phyloP scores from a whole-genome alignment of 2,797 vertebrate species.

The Rhinella marina region DNA sequence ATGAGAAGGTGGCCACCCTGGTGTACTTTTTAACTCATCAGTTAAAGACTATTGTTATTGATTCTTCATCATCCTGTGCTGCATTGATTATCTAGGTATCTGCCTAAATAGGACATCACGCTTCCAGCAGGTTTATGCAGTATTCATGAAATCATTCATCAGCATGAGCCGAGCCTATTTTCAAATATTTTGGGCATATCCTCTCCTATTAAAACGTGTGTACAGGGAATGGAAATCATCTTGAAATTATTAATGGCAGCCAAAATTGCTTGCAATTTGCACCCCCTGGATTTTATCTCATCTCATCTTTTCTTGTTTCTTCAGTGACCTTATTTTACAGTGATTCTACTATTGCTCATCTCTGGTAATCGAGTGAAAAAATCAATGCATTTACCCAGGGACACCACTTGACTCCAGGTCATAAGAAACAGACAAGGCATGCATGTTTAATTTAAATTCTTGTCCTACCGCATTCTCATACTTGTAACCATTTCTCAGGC shows the following conservation, averaged over 20 bases:
- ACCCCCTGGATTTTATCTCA: slow-evolving; percentile 68
- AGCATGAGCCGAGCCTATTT: slow-evolving; percentile 68
- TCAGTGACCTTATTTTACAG: slow-evolving; percentile 58
- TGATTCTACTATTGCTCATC: slow-evolving; percentile 58
- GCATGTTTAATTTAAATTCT: slow-evolving; percentile 61
- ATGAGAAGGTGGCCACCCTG: not conserved
- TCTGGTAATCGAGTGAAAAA: slow-evolving; percentile 57
- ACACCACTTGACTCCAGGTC: slow-evolving; percentile 57
- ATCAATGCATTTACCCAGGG: slow-evolving; percentile 62
- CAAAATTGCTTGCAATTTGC: slow-evolving; percentile 66
- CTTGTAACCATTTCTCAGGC: slow-evolving; percentile 41
- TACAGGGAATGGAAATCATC: slow-evolving; percentile 66
- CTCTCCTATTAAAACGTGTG: slow-evolving; percentile 67
- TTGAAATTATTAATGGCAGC: slow-evolving; percentile 65
- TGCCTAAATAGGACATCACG: slow-evolving; percentile 14
- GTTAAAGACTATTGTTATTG: not conserved
- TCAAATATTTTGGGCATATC: slow-evolving; percentile 67
- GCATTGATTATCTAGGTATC: slow-evolving; percentile 22
- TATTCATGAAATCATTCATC: slow-evolving; percentile 68
- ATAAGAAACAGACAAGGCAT: slow-evolving; percentile 57
- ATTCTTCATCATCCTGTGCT: not conserved
- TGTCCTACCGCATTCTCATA: slow-evolving; percentile 52
- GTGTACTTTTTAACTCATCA: not conserved
- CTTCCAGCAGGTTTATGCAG: slow-evolving; percentile 69
- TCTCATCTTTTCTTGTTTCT: slow-evolving; percentile 64